These are phyloP conservation scores for Endomychus coccineus DNA, from an alignment of 2,888 invertebrate genomes.

Conservation along the genomic window DNA sequence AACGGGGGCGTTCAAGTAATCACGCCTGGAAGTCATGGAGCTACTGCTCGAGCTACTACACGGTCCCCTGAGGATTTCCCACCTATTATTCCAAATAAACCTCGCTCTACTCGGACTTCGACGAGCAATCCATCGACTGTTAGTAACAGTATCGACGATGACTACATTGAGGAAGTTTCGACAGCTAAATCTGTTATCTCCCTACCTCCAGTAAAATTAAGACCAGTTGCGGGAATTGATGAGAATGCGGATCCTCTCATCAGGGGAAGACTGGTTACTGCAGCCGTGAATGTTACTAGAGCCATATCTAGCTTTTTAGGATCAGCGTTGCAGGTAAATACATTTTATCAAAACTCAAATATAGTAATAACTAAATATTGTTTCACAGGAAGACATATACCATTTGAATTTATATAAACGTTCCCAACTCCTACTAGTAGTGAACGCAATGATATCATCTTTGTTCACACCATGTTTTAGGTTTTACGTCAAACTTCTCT, in stretches of 20 bases:
- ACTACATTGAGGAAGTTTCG: conserved; percentile 19
- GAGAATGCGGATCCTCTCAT: conserved; percentile 35
- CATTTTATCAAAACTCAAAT: no score
- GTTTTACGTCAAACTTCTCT: no score
- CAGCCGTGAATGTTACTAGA: conserved; percentile 69
- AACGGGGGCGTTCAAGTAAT: conserved; percentile 21
- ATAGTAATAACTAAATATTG: no score
- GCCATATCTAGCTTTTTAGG: conserved; percentile 73
- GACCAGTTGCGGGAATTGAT: conserved; percentile 38
- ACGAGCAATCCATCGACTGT: conserved; percentile 19
- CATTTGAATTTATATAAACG: no score
- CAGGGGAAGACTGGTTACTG: conserved; percentile 54
- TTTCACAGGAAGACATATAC: no score
- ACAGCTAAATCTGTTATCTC: conserved; percentile 22
- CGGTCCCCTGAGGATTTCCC: conserved; percentile 2
- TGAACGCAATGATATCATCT: no score
- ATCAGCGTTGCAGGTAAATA: conserved; percentile 66
- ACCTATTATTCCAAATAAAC: no score
- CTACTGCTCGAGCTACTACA: conserved; percentile 8
- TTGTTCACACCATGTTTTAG: no score
- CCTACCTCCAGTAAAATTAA: conserved; percentile 38
- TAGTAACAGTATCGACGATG: conserved; percentile 24
- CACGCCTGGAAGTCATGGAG: conserved; percentile 11
- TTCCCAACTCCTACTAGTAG: no score
- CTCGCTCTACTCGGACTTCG: conserved; percentile 19